Conservation (phyloP, 2,113 vertebrate species). For the Dicaeum eximium region DNA sequence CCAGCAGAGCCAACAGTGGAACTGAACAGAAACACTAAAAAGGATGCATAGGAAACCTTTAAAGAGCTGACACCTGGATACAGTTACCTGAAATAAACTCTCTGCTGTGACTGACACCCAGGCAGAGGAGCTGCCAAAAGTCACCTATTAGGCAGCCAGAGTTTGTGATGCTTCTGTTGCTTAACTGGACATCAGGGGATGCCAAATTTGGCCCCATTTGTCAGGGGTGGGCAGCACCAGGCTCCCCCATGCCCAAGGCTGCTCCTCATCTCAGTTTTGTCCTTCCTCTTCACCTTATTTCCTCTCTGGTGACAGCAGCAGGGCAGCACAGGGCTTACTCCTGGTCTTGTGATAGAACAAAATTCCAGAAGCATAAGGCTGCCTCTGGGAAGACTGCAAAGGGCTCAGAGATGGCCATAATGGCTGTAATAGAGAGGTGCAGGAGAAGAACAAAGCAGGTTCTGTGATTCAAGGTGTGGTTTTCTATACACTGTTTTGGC, state of each 20-base stretch:
- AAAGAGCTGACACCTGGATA: slow-evolving; percentile 16
- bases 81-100: not conserved
- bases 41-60: not conserved
- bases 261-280: not conserved
- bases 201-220: not conserved
- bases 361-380: not conserved
- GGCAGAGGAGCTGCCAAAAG: not conserved
- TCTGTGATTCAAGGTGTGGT: not conserved
- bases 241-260: accelerated
- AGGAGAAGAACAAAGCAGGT: not conserved
- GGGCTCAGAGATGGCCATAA: not conserved
- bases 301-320: not conserved
- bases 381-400: not conserved
- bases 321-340: not conserved
- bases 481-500: not conserved
- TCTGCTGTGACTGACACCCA: not conserved
- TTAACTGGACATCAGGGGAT: accelerated
- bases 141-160: not conserved
- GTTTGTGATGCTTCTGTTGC: not conserved
- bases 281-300: not conserved
- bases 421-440: not conserved
- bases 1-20: not conserved
- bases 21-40: not conserved
- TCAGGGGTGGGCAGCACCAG: not conserved
- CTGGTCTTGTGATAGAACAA: not conserved